Conservation (phyloP, 2,113 vertebrate species). For the Myiagra hebetior region DNA sequence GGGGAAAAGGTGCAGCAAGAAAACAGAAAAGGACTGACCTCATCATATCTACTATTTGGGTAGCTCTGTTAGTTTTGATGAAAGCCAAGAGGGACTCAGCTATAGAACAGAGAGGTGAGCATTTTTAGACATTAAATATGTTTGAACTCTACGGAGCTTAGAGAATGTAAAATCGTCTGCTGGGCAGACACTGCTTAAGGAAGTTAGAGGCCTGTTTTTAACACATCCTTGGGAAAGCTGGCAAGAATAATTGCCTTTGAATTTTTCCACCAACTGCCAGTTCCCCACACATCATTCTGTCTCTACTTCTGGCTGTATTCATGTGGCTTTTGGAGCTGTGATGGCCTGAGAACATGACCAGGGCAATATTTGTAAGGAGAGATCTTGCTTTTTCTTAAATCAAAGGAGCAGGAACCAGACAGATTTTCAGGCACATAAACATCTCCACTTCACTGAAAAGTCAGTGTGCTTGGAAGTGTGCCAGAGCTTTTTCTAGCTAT, state of each 20-base stretch:
- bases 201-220: background rate
- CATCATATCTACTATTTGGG: background rate
- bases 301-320: background rate
- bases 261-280: background rate
- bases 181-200: background rate
- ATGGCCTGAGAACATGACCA: background rate
- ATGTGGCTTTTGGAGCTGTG: background rate
- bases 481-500: background rate
- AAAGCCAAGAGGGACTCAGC: background rate
- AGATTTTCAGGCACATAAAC: background rate
- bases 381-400: background rate
- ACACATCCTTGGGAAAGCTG: background rate
- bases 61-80: background rate
- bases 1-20: background rate
- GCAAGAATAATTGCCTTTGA: background rate
- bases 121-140: background rate
- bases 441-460: background rate
- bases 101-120: background rate
- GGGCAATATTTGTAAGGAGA: background rate
- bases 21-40: background rate
- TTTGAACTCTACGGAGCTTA: background rate
- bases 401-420: background rate
- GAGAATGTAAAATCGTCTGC: background rate
- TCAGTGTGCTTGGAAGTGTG: background rate
- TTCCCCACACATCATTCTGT: background rate